Evolutionary conservation across 2,113 vertebrate species (phyloP).

Genomic region (Ailuropoda melanoleuca): DNA sequence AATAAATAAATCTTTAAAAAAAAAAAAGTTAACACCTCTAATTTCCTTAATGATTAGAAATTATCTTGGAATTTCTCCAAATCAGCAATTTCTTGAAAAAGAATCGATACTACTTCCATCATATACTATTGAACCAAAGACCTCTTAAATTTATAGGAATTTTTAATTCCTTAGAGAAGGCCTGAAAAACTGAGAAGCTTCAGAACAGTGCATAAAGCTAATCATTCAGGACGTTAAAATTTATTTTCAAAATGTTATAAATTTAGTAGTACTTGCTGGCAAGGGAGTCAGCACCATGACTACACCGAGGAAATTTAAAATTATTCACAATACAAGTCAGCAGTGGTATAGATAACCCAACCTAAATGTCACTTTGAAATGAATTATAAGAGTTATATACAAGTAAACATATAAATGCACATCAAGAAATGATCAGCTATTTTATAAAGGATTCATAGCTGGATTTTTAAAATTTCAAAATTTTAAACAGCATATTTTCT

Average conservation of each 20-base stretch:
- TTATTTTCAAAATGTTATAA: not conserved
- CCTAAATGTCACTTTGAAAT: not conserved
- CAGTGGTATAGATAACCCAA: not conserved
- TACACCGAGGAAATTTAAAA: not conserved
- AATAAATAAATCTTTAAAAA: too few species aligned
- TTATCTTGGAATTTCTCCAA: not conserved
- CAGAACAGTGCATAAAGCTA: not conserved
- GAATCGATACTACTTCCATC: not conserved
- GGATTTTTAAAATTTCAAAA: not conserved
- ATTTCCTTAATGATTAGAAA: conserved; percentile 23
- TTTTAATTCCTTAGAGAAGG: not conserved
- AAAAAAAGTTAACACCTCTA: not conserved
- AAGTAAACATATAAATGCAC: not conserved
- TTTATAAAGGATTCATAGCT: conserved; percentile 11
- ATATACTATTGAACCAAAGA: not conserved
- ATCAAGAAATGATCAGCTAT: not conserved
- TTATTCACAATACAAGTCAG: not conserved
- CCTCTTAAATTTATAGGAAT: not conserved
- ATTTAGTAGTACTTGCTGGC: not conserved
- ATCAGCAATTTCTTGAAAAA: conserved; percentile 22
- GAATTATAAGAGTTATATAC: not conserved
- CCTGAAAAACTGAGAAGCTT: conserved; percentile 17
- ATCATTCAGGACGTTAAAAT: not conserved
- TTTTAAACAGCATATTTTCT: not conserved
- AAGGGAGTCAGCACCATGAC: not conserved